Evolutionary conservation across 1,140 invertebrate species (phyloP), one percentile per base, ranked within the genome.

Genomic region (Sminthurinus signatus): DNA sequence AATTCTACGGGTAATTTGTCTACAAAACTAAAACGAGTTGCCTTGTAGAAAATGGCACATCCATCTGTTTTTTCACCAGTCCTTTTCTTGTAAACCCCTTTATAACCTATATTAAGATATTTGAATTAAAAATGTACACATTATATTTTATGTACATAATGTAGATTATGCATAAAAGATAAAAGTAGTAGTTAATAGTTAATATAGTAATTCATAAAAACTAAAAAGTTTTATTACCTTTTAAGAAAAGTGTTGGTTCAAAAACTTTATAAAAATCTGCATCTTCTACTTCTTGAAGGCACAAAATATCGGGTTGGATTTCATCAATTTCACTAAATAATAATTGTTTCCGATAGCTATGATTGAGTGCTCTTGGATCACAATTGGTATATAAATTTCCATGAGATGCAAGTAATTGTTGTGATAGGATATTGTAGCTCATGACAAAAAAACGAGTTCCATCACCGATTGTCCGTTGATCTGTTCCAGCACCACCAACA

Each of bases 401-500:
- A 77, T 96, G 88, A 61, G 82, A 77, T 70, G 88, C 82, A 42
- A 96, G 67, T 29, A 95, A 78, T 67, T 85, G 81, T 77, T 95
- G 93, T 0, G 92, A 86, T 32, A 96, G 76, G 36, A 96, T 85
- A 78, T 97, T 96, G 75, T 94, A 96, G 0, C 85, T 88, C 69
- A 92, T 74, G 14, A 84, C 66, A 73, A 67, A 67, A 72, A 79
- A 76, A 8, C 52, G 50, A 25, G 51, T 61, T 39, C 69, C 69
- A 52, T 57, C 61, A 46, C 56, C 64, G n/a, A 58, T 57, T 14
- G 23, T 57, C 2, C 31, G 14, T 27, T 28, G 39, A n/a, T 63
- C 52, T 57, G 32, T 15, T 36, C 55, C 29, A 4, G 21, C 29
- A 12, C 36, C 19, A 15, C 57, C 58, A 19, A 66, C 29, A 17